phyloP scores from a whole-genome alignment of 2,797 vertebrate species.

The Darevskia nairensis region DNA sequence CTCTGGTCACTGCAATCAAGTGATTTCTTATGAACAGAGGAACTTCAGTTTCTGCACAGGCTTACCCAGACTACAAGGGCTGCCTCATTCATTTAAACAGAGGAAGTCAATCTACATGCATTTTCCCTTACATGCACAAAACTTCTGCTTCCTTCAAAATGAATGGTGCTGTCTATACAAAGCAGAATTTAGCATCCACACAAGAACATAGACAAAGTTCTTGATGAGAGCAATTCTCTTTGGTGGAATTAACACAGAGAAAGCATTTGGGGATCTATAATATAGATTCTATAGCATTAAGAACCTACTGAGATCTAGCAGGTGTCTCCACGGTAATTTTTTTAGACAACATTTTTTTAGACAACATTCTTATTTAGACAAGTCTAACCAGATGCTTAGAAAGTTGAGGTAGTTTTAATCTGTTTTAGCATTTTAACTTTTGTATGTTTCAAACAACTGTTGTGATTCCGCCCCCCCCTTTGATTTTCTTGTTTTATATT shows the following conservation, averaged over 20 bases:
- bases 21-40: constrained; percentile 58
- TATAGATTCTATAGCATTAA: too few relatives aligned
- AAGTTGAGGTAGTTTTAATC: too few relatives aligned
- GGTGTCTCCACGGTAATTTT: too few relatives aligned
- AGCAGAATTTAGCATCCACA: neutral
- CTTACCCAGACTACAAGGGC: neutral
- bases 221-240: neutral
- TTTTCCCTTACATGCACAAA: neutral
- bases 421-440: too few relatives aligned
- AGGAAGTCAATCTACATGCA: neutral
- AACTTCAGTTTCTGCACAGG: neutral
- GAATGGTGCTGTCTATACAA: neutral
- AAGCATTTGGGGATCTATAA: neutral
- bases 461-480: too few relatives aligned
- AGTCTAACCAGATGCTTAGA: too few relatives aligned
- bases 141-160: neutral
- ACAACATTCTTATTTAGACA: too few relatives aligned
- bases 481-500: too few relatives aligned
- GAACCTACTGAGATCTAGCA: too few relatives aligned
- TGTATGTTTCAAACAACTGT: too few relatives aligned
- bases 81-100: neutral
- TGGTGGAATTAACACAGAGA: neutral
- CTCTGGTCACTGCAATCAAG: constrained; percentile 60
- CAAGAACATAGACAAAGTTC: neutral
- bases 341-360: too few relatives aligned